Percentiles rank a stretch among this genome's conserved stretches.
Evolutionary conservation across 2,888 invertebrate species (phyloP).

Genomic region (Cerceris rybyensis): DNA sequence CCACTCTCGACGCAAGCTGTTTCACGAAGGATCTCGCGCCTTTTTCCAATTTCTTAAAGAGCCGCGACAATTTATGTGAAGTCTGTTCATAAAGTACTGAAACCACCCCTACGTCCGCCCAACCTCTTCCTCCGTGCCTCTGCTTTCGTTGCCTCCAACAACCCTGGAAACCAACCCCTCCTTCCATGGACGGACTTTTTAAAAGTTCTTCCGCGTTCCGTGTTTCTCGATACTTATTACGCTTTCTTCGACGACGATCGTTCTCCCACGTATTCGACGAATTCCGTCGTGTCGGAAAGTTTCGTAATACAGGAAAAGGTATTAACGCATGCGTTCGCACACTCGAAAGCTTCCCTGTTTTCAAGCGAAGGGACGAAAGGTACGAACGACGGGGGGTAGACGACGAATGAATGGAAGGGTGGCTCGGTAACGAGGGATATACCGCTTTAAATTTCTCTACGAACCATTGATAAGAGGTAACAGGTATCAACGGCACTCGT

Average conservation of each 20-base stretch:
- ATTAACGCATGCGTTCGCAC: constrained; percentile 28
- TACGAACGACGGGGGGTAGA: background rate
- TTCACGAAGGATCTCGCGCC: constrained; percentile 75
- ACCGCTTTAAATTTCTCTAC: too few relatives aligned
- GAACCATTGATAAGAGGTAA: too few relatives aligned
- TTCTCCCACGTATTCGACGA: constrained; percentile 43
- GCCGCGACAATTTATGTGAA: constrained; percentile 82
- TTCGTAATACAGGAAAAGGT: constrained; percentile 55
- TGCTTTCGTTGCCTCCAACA: constrained; percentile 25
- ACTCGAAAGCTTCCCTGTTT: background rate
- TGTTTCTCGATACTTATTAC: constrained; percentile 79
- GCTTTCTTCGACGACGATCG: constrained; percentile 66
- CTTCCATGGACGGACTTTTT: constrained; percentile 69
- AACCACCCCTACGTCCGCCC: constrained; percentile 51
- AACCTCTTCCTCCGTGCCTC: constrained; percentile 22
- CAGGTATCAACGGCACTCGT: too few relatives aligned
- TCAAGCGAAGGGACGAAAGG: background rate
- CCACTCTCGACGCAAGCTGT: constrained; percentile 81
- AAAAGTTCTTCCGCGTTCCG: constrained; percentile 75
- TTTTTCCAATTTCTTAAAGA: constrained; percentile 82
- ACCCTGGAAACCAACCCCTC: constrained; percentile 43
- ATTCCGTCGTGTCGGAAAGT: constrained; percentile 44
- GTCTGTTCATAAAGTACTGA: constrained; percentile 81
- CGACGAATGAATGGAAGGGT: background rate
- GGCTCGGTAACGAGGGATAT: background rate